Evolutionary conservation across 2,113 vertebrate genomes (phyloP), one percentile per base, ranked within the genome.

Genomic region (Pelobates fuscus): DNA sequence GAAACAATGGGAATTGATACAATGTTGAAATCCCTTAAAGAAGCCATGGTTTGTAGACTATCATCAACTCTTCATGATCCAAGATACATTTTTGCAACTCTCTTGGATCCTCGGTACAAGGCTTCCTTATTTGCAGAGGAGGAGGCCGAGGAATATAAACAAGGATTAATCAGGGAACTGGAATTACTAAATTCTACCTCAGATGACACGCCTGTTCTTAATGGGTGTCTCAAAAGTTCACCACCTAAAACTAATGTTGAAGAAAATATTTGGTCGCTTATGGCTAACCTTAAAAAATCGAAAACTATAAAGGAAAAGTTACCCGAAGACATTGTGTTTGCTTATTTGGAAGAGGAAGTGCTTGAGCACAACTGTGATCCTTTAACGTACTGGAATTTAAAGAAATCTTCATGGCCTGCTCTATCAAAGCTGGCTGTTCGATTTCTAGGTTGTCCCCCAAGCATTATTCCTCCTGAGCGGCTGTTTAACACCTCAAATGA

Each of bases 301-400:
- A 92, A 92, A 78, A 94, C 91, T 62, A 86, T 90, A 2, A 91
- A 93, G 79, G 95, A 94, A 8, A 92, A 86, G 82, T 90, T 93
- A 52, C 94, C 94, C 0, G 94, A 97, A 81, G 89, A 95, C 83
- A 88, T 90, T 79, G 96, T 99, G 88, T 89, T 95, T 59, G 94
- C 95, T 30, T 98, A 98, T 78, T 87, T 98, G 68, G 94, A 97
- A 88, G 97, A 99, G 84, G 96, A 98, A 81, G 96, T 98, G 79
- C 92, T 98, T 15, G 97, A 98, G 85, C 97, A 98, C 91, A 92
- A 92, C 92, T 98, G 95, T 86, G 95, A 98, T 90, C 96, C 97
- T 3, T 87, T 99, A 18, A 91, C 97, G 87, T 99, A 99, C 86
- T 98, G 97, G 97, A 95, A 92, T 86, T 90, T 98, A 67, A 99